Evolutionary conservation across 2,797 vertebrate genomes (phyloP), one percentile per base, ranked within the genome.

Genomic region (Rhinoraja longicauda): DNA sequence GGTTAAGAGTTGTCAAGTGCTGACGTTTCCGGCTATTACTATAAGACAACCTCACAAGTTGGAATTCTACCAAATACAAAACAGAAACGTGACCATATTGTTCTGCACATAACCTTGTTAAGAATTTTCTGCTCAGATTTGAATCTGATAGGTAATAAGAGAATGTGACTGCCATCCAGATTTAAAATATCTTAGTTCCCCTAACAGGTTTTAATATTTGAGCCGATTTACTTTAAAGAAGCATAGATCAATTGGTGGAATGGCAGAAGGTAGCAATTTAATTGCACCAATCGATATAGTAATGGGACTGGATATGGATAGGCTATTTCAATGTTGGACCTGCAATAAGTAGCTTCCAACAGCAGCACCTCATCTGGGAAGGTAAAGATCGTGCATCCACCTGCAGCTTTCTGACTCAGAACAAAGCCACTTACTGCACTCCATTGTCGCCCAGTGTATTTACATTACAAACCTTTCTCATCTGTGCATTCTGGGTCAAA

Each of bases 381-480:
- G 70, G 24, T 26, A 45, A 53, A 91, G 88, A 91, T 72, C 21
- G 17, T 5, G 45, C 15, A 26, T n/a, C 82, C 82, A 84, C 45
- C 8, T n/a, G 57, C 57, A 59, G 82, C 17, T 67, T 67, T 19
- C 12, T 62, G 9, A 29, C 17, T 67, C 62, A 36, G n/a, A 67
- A 67, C 17, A 32, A 73, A 15, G 72, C 6, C 29, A 90, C 19
- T 24, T 24, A 70, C 21, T 79, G n/a, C 32, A 39, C 62, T 70
- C 70, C 90, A 92, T 2, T 57, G 6, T 6, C 53, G 26, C 24
- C 10, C 13, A 75, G 15, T 29, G 29, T 45, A 19, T 93, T 0
- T 88, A 53, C 32, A 88, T 93, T 95, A 96, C 97, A 96, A 94
- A 99, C 98, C 97, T 97, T 97, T 95, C 96, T 95, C 94, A 96